Evolutionary conservation across 2,113 vertebrate genomes (phyloP).

Genomic region (Recurvirostra avosetta): DNA sequence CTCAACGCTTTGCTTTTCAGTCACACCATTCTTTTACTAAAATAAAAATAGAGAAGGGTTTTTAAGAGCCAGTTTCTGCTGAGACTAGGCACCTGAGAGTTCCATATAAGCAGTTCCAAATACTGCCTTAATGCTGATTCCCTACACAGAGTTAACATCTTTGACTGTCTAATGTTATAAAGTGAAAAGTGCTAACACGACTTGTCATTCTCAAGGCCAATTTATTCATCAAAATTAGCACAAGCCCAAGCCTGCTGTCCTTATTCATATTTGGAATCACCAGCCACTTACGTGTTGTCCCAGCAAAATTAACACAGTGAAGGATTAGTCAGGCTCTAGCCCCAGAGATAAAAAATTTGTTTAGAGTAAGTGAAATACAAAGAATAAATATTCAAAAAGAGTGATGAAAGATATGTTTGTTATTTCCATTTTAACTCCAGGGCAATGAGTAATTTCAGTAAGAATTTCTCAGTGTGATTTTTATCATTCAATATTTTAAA

Average conservation of each 20-base stretch:
- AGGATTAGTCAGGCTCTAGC: background rate
- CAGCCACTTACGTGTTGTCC: background rate
- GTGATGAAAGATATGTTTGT: conserved; percentile 14
- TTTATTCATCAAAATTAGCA: conserved; percentile 28
- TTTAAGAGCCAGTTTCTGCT: background rate
- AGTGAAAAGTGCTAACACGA: conserved; percentile 10
- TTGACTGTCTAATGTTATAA: background rate
- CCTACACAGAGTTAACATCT: conserved; percentile 2
- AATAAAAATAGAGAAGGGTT: background rate
- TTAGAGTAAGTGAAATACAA: conserved; percentile 8
- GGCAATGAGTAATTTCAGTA: conserved; percentile 15
- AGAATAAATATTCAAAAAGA: conserved; percentile 12
- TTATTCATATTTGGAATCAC: conserved; percentile 15
- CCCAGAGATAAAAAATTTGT: background rate
- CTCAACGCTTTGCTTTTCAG: background rate
- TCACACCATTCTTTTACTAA: background rate
- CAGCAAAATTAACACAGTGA: background rate
- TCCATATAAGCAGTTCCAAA: background rate
- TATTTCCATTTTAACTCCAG: conserved; percentile 9
- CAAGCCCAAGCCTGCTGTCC: conserved; percentile 11
- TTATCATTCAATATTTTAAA: background rate
- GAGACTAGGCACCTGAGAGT: background rate
- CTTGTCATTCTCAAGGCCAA: conserved; percentile 13
- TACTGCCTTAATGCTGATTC: background rate
- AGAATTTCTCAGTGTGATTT: conserved; percentile 4